A percentile compares a stretch with the other conserved stretches of the same genome.
phyloP scores from a whole-genome alignment of 2,797 vertebrate species.

The Pogonophryne albipinna region DNA sequence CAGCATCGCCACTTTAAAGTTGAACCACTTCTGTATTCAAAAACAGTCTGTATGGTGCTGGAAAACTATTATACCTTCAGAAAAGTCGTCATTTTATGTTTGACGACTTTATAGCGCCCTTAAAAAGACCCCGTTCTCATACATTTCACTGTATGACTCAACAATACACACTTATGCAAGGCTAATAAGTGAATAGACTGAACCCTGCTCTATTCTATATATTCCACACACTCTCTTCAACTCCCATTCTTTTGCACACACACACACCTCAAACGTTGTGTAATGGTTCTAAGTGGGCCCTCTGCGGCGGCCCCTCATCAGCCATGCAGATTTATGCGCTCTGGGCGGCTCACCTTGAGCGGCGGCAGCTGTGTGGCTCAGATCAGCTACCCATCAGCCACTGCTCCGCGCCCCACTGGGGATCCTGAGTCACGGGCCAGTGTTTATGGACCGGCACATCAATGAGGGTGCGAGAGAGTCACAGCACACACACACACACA shows the following conservation, averaged over 20 bases:
- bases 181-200: background rate
- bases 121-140: background rate
- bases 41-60: background rate
- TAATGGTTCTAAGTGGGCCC: constrained; percentile 77
- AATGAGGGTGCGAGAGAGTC: constrained; percentile 51
- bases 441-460: constrained; percentile 69
- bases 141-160: background rate
- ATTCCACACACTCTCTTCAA: constrained; percentile 17
- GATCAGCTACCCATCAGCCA: constrained; percentile 76
- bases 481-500: constrained; percentile 9
- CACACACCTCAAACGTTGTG: constrained; percentile 56
- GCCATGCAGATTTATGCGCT: constrained; percentile 80
- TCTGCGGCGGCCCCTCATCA: constrained; percentile 67
- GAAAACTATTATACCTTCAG: background rate
- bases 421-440: constrained; percentile 70
- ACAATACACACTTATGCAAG: background rate
- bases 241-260: background rate
- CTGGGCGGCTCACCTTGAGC: constrained; percentile 77
- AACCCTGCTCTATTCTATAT: constrained; percentile 11
- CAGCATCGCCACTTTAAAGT: background rate
- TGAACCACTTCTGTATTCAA: background rate
- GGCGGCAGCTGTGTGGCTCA: constrained; percentile 74
- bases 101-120: background rate
- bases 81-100: background rate
- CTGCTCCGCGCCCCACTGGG: constrained; percentile 55